Evolutionary conservation across 2,888 invertebrate genomes (phyloP).

Genomic region (Agriotes lineatus): DNA sequence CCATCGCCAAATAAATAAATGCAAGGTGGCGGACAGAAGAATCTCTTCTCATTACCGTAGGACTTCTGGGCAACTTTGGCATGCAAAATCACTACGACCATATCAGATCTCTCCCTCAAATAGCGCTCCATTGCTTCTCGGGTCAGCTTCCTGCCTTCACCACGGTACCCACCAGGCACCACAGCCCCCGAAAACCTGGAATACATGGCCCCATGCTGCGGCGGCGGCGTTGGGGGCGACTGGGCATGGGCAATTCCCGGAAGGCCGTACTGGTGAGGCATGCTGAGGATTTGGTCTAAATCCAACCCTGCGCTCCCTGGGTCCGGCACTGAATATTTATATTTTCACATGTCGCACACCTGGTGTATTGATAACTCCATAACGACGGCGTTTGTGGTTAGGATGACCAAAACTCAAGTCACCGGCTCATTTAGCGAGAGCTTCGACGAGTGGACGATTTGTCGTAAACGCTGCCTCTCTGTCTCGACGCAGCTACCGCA

Average conservation of each 20-base stretch:
- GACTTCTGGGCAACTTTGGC: constrained; percentile 99
- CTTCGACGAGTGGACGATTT: constrained; percentile 9
- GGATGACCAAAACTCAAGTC: constrained; percentile 12
- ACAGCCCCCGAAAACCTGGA: constrained; percentile 74
- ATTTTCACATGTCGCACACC: constrained; percentile 38
- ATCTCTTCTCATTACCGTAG: constrained; percentile 99
- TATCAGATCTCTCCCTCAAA: constrained; percentile 92
- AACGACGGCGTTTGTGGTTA: constrained; percentile 27
- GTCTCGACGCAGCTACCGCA: constrained; percentile 55
- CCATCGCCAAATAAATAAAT: constrained; percentile 99
- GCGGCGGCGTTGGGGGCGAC: constrained; percentile 83
- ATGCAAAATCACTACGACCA: constrained; percentile 97
- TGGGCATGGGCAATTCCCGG: constrained; percentile 81
- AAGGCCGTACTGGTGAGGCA: constrained; percentile 87
- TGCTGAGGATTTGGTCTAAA: constrained; percentile 56
- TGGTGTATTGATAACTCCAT: constrained; percentile 25
- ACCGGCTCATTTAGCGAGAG: constrained; percentile 32
- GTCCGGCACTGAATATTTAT: constrained; percentile 33
- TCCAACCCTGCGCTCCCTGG: constrained; percentile 34
- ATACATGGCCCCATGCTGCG: constrained; percentile 73
- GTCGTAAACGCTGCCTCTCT: constrained; percentile 43
- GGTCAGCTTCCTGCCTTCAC: constrained; percentile 86
- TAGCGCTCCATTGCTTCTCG: constrained; percentile 97
- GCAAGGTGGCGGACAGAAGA: constrained; percentile 99
- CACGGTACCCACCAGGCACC: constrained; percentile 75